Conservation (phyloP, 1,140 invertebrate species). For the Conus betulinus region DNA sequence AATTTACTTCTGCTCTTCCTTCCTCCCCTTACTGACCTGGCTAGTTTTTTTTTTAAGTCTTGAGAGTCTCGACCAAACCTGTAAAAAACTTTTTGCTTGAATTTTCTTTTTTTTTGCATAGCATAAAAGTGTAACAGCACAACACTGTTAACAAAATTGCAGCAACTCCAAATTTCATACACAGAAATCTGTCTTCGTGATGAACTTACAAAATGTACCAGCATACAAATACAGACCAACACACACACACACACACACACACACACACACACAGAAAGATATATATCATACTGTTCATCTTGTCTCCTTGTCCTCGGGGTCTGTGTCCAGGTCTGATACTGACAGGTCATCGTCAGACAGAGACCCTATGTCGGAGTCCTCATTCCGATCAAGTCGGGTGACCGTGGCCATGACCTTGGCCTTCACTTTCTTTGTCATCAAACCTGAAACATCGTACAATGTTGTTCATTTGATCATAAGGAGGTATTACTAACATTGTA, state of each 20-base stretch:
- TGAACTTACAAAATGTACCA: not conserved
- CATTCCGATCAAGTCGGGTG: conserved; percentile 23
- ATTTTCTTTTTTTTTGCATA: no score
- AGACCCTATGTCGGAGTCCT: conserved; percentile 29
- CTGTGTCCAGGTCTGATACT: not conserved
- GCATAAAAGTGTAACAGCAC: no score
- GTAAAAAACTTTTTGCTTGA: no score
- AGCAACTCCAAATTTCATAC: not conserved
- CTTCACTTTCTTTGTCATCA: conserved; percentile 17
- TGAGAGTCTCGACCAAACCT: no score
- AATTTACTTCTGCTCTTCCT: no score
- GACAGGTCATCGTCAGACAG: not conserved
- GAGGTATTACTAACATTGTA: no score
- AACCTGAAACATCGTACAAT: conserved; percentile 1
- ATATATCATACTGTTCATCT: not conserved
- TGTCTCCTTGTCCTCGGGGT: not conserved
- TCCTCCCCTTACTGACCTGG: no score
- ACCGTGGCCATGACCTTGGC: not conserved
- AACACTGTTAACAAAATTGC: no score
- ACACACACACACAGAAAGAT: not conserved
- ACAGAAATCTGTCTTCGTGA: no score
- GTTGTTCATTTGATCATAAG: no score
- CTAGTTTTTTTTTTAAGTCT: no score
- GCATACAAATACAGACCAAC: not conserved
- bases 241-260: not conserved